Percentiles rank a stretch among this genome's conserved stretches.
Conservation (phyloP, 2,113 vertebrate genomes). For the Paratilapia polleni region DNA sequence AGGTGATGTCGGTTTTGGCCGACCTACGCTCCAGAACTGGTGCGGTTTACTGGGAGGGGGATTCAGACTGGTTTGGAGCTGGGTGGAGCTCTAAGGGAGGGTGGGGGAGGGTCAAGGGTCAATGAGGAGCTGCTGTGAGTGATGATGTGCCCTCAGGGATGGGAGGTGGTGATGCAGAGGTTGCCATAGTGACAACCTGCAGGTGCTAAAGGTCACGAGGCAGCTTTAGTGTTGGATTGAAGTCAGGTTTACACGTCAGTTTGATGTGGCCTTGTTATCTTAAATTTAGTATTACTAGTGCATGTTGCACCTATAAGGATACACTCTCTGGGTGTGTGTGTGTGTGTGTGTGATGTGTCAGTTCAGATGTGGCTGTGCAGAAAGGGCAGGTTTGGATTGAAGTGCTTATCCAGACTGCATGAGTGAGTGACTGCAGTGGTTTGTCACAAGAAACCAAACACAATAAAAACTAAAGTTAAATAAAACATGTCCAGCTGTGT, state of each 20-base stretch:
- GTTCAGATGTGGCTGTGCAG: no score
- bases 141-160: not conserved
- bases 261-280: not conserved
- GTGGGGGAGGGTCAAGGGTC: constrained; percentile 11
- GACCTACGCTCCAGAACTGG: not conserved
- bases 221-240: not conserved
- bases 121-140: not conserved
- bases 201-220: not conserved
- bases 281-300: rapidly evolving
- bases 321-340: no score
- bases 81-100: not conserved
- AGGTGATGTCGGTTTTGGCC: no score
- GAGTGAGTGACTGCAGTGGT: no score
- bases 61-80: not conserved
- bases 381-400: not conserved
- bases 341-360: not conserved
- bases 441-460: no score
- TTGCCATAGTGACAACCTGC: constrained; percentile 1
- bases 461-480: no score
- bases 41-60: not conserved
- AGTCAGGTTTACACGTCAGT: not conserved
- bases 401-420: no score
- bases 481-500: not conserved
- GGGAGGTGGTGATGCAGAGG: not conserved
- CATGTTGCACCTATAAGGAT: no score